Base-by-base conservation (phyloP, 35 echinoderm and acorn worm genomes). In the Eucidaris tribuloides region DNA sequence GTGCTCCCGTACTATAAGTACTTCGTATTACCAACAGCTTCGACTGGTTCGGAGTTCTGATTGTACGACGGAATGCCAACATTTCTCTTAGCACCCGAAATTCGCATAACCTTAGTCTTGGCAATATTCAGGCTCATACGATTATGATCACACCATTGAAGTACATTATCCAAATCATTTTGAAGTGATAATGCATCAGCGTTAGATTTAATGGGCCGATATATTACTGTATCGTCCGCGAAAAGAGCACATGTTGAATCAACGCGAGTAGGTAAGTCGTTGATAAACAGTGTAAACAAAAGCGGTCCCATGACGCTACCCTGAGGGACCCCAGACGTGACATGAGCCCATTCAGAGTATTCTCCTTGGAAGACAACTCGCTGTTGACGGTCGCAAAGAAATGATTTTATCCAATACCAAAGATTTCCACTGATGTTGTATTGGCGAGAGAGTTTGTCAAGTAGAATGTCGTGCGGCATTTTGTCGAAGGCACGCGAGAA, bases 261-360 rank as follows among this genome's bases (percentile, higher is more conserved):
- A 0, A 81, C 18, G 14, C 14, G 50, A 48, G 41, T 3, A 24
- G 86, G 42, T 34, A 81, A 31, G 34, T 88, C 86, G 5, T 62
- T 80, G 60, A 88, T 88, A 60, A 88, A 88, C 28, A 88, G 20
- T 14, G 45, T 63, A 36, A 88, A 81, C 15, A 88, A 18, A 6
- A 88, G 36, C 14, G 76, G 85, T 13, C 86, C 77, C 2, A 88
- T 14, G 0, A 88, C 86, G 64, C 54, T 64, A 32, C 86, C 77
- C 62, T 88, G 86, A 39, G 86, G 86, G 60, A 88, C 78, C 7
- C 86, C 86, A n/a, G 76, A 81, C 6, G 41, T 30, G 1, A 88
- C 85, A 42, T 39, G 40, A 7, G 22, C 46, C 85, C 85, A 87
- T 6, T 56, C 49, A 34, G 85, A 80, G 27, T 62, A 63, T 14